Evolutionary conservation across 2,797 vertebrate genomes (phyloP), one percentile per base, ranked within the genome.

Genomic region (Arrhamphus sclerolepis): DNA sequence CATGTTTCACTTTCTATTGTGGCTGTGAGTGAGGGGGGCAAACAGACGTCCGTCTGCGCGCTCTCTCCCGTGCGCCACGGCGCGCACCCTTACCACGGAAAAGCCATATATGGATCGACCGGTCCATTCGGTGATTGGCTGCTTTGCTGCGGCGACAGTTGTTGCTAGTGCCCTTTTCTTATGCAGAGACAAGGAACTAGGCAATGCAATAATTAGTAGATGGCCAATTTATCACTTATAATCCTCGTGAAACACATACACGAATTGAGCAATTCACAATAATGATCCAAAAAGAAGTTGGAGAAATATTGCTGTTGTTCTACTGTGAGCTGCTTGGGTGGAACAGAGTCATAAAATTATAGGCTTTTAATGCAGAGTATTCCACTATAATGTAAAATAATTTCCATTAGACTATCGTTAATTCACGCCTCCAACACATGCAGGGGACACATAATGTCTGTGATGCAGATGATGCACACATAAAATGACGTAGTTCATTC

Each of bases 91-190:
- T 18, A 51, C 29, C 17, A 84, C 90, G 92, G 92, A 93, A 91
- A 52, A 74, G 0, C 92, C 91, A 91, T 86, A 91, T 90, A 93
- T 90, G 91, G 92, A 7, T 70, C 65, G 65, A 52, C 54, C 47
- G 49, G 76, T 75, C 78, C 62, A 68, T 47, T 78, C 66, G 22
- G 65, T 67, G 78, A 92, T 91, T 90, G 91, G 89, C 70, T 89
- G 75, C 66, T 74, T 67, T 42, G 31, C 70, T 63, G 42, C 50
- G 71, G 70, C 82, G 69, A 82, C 80, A 58, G 51, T 68, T 85
- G 76, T 86, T 87, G 88, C 79, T 89, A 83, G 70, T 89, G 79
- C 75, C 47, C 43, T 59, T 66, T 75, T 82, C 66, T 55, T 66
- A 50, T 69, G 55, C 75, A 68, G 43, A 68, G 68, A 72, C 69